Evolutionary conservation across 2,888 invertebrate genomes (phyloP), one percentile per base, ranked within the genome.

Genomic region (Agrenia bidenticulata): DNA sequence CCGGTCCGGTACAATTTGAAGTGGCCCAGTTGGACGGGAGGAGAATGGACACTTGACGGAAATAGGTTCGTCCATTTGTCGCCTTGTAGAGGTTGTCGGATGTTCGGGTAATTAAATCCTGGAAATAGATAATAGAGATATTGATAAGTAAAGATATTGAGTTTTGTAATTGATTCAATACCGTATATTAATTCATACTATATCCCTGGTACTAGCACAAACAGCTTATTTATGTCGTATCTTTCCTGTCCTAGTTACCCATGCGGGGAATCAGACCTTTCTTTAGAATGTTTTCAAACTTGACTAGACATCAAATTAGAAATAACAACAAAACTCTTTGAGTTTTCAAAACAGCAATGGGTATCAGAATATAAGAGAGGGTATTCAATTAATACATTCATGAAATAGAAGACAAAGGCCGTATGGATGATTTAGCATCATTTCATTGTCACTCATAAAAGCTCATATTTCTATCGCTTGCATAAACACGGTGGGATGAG

Each of bases 1-100:
- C 69, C 53, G 54, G 32, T 37, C 74, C 70, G 2, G 76, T 76
- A 61, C 76, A 76, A 57, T 76, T 76, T 37, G 67, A 57, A 41
- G 66, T 74, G 26, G 74, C 76, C 76, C 76, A 76, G 45, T 73
- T 67, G 5, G 73, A 67, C 11, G 76, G 76, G 1, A 76, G 67
- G 2, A 76, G 64, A 53, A 76, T 73, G 61, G 72, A 70, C 50
- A 76, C 70, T 70, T 73, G 73, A 50, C 73, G 73, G 70, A 76
- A 76, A 51, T 72, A 76, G 2, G 74, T 67, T 55, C 69, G 65
- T 11, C 76, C 76, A 55, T 72, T 70, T 9, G 76, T 73, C 17
- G 68, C 67, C 59, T 74, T 70, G 61, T 63, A 76, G n/a, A 76
- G 61, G 39, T 68, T 58, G 23, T 76, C 76, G 68, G 76, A 76